These are phyloP conservation scores for Nymphicus hollandicus DNA, from an alignment of 2,113 vertebrate species.

Conservation along the genomic window DNA sequence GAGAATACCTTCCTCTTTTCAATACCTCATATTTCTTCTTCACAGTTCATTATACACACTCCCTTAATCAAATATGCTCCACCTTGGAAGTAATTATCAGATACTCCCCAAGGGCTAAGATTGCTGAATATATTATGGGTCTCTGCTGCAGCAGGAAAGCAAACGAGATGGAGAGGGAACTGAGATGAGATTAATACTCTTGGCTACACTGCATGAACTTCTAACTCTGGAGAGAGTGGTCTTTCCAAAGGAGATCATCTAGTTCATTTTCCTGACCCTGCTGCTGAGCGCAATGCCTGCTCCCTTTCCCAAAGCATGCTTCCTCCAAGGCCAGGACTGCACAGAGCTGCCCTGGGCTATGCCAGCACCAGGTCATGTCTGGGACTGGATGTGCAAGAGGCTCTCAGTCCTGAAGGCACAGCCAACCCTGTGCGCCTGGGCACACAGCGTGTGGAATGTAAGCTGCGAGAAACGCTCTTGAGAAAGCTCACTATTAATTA, in stretches of 20 bases:
- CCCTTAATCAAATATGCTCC: slow-evolving; percentile 73
- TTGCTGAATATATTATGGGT: slow-evolving; percentile 54
- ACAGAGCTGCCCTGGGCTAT: not conserved
- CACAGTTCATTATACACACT: slow-evolving; percentile 69
- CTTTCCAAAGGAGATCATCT: not conserved
- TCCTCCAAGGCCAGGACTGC: not conserved
- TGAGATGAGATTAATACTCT: slow-evolving; percentile 22
- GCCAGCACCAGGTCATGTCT: not conserved
- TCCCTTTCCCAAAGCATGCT: rapidly evolving
- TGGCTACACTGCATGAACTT: not conserved
- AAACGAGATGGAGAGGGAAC: not conserved
- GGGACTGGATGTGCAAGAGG: not conserved
- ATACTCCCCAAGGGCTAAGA: slow-evolving; percentile 61
- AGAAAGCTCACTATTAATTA: slow-evolving; percentile 57
- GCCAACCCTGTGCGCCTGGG: not conserved
- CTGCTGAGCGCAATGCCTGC: not conserved
- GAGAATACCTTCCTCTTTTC: slow-evolving; percentile 44
- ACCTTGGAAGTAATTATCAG: slow-evolving; percentile 72
- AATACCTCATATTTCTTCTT: slow-evolving; percentile 60
- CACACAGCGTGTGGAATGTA: rapidly evolving
- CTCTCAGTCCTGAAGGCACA: not conserved
- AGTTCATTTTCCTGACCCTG: not conserved
- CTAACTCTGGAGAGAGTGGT: not conserved
- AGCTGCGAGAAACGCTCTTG: not conserved
- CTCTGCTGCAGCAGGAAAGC: not conserved